Percentiles rank a stretch among this genome's conserved stretches.
These are phyloP conservation scores for Tachypleus tridentatus DNA, from an alignment of 1,140 invertebrate species.

Conservation along the genomic window DNA sequence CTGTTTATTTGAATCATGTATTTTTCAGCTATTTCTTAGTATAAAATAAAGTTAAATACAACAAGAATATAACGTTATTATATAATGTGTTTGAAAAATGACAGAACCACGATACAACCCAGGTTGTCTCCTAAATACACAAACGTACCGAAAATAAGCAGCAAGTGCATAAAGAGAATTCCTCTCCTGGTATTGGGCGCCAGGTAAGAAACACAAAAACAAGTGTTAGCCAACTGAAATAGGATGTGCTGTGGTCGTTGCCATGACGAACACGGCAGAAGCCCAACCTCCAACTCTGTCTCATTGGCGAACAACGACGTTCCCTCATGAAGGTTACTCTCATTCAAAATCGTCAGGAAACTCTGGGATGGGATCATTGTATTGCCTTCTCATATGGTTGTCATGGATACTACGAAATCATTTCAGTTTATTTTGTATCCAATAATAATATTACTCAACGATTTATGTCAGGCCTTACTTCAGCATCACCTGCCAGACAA, in stretches of 20 bases:
- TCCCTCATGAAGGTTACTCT: too few species aligned
- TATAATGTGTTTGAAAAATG: neutral
- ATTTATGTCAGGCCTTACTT: too few species aligned
- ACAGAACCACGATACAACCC: neutral
- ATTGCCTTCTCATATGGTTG: too few species aligned
- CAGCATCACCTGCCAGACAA: too few species aligned
- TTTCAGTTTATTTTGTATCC: too few species aligned
- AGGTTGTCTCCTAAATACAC: neutral
- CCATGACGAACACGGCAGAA: conserved; percentile 34
- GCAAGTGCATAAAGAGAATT: conserved; percentile 63
- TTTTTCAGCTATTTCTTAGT: neutral
- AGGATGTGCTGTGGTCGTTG: conserved; percentile 52
- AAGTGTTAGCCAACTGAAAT: conserved; percentile 55
- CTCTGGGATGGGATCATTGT: too few species aligned
- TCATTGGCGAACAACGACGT: too few species aligned
- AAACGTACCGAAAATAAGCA: conserved; percentile 57
- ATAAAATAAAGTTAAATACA: neutral
- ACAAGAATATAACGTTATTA: neutral
- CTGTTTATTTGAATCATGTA: neutral
- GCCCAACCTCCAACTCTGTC: too few species aligned
- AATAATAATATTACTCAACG: too few species aligned
- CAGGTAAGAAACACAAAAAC: conserved; percentile 60
- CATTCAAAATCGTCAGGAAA: too few species aligned
- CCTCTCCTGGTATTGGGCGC: conserved; percentile 62
- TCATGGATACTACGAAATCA: too few species aligned